These are phyloP conservation scores for Scaeva pyrastri DNA, from an alignment of 2,888 invertebrate genomes.

Conservation along the genomic window DNA sequence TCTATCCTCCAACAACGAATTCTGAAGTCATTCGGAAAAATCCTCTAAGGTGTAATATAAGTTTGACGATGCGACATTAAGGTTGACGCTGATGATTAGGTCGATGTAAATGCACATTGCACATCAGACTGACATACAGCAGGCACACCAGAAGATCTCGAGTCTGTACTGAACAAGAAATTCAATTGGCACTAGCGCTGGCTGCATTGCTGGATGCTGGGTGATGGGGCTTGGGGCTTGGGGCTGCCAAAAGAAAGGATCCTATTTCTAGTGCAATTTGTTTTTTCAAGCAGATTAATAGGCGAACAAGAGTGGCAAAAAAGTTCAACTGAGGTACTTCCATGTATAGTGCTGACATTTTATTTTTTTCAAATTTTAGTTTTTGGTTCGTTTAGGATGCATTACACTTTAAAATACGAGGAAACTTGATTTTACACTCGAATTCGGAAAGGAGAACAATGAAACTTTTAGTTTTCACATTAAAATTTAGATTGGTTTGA, in stretches of 20 bases:
- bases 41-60: constrained; percentile 6
- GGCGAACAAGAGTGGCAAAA: neutral
- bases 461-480: constrained; percentile 15
- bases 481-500: constrained; percentile 21
- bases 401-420: neutral
- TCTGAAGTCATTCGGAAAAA: constrained; percentile 50
- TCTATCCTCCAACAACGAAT: constrained; percentile 17
- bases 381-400: constrained; percentile 15
- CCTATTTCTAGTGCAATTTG: constrained; percentile 21
- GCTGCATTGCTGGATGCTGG: neutral
- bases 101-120: constrained; percentile 33
- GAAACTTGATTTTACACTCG: constrained; percentile 18
- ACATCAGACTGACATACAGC: neutral
- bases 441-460: constrained; percentile 31
- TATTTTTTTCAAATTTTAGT: neutral
- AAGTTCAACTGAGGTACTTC: neutral
- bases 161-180: neutral
- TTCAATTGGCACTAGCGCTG: too few relatives aligned
- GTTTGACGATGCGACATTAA: constrained; percentile 6
- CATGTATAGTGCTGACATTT: neutral
- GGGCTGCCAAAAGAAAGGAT: constrained; percentile 21
- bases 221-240: neutral
- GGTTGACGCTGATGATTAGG: constrained; percentile 46
- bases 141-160: constrained; percentile 7
- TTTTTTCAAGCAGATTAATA: constrained; percentile 21